Evolutionary conservation across 2,113 vertebrate species (phyloP), one percentile per base, ranked within the genome.

Genomic region (Candoia aspera): DNA sequence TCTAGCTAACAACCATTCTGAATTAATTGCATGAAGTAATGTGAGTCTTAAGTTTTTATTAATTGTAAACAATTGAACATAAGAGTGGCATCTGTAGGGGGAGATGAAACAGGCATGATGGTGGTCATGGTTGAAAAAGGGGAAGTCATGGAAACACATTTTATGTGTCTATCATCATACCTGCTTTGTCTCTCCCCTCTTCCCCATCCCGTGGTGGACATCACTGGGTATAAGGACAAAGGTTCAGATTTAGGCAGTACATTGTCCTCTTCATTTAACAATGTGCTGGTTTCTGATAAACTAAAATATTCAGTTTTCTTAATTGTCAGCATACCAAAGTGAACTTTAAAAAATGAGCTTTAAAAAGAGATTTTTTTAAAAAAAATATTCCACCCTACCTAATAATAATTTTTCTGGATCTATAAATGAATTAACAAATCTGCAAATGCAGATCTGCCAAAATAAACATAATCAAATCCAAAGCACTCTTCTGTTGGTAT

Each of bases 391-490:
- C 73, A 91, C 12, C 15, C n/a, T 49, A 29, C 46, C 73, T 79
- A 84, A 8, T 57, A 64, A 92, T 37, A 12, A 93, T 60, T 88
- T 68, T 90, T 94, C 37, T 94, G 87, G 12, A 37, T 21, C 42
- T 46, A 26, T 91, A 93, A 23, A 1, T 33, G 84, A 64, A 4
- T 84, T 91, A 73, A 93, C 8, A 86, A 0, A 90, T 83, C 0
- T 60, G 88, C 94, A 46, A 37, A 92, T 91, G n/a, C 37, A 17
- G 0, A 37, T 79, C 79, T 49, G 4, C n/a, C 94, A 53, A 86
- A 64, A 68, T 90, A 90, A 58, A n/a, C 55, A 84, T 85, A 37
- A 83, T n/a, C 6, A 42, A 92, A 84, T 92, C 68, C 55, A 59
- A 8, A 29, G 49, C 68, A 60, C 68, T 59, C 73, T 84, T 92